These are phyloP conservation scores for Hyalella azteca DNA, from an alignment of 2,888 invertebrate genomes.

Conservation along the genomic window DNA sequence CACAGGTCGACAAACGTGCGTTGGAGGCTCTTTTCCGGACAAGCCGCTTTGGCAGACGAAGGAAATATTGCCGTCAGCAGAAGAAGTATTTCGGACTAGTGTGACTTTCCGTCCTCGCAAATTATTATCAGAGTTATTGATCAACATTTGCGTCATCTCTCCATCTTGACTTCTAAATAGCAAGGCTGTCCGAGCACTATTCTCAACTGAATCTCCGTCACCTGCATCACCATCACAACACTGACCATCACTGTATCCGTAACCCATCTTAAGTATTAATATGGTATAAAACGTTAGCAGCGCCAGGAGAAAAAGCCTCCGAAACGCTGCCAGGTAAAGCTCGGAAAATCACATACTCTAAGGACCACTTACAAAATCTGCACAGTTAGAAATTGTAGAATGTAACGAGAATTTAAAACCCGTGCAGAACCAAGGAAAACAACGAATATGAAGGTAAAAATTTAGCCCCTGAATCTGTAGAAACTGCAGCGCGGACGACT, in stretches of 20 bases:
- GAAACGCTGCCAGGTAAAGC: too few relatives aligned
- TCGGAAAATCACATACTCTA: too few relatives aligned
- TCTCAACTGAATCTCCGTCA: slow-evolving; percentile 3
- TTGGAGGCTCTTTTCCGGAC: background rate
- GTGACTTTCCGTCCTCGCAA: background rate
- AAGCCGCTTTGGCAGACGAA: background rate
- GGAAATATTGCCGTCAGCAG: background rate
- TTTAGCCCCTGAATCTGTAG: too few relatives aligned
- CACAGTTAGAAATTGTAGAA: too few relatives aligned
- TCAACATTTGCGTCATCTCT: background rate
- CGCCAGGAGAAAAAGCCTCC: too few relatives aligned
- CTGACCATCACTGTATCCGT: slow-evolving; percentile 17
- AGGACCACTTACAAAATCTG: too few relatives aligned
- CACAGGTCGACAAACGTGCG: background rate
- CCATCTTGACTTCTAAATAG: background rate
- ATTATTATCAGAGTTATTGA: background rate
- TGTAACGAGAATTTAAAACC: too few relatives aligned
- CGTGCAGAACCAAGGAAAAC: too few relatives aligned
- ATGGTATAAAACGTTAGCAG: too few relatives aligned
- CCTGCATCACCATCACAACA: slow-evolving; percentile 17
- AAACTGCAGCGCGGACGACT: too few relatives aligned
- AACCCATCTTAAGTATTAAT: background rate
- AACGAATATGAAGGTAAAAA: too few relatives aligned
- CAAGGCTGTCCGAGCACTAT: slow-evolving; percentile 25
- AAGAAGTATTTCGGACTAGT: background rate